A percentile compares a stretch with the other conserved stretches of the same genome.
Evolutionary conservation across 2,113 vertebrate genomes (phyloP).

Genomic region (Pseudorasbora parva): DNA sequence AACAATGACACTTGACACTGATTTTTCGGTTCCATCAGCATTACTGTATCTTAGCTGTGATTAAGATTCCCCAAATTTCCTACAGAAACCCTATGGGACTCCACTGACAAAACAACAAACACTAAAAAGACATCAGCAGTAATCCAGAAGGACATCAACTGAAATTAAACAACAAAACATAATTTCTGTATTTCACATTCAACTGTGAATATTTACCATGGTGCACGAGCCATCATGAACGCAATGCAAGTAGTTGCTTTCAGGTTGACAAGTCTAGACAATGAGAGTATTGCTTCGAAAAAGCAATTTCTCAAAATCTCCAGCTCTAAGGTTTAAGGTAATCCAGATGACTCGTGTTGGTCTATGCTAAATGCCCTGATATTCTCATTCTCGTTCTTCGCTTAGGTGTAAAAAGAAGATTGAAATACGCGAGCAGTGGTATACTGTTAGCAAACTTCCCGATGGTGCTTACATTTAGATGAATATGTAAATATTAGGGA

Average conservation of each 20-base stretch:
- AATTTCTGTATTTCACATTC: neutral
- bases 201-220: neutral
- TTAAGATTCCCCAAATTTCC: conserved; percentile 7
- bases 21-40: neutral
- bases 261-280: neutral
- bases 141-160: neutral
- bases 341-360: neutral
- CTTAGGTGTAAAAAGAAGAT: too few species aligned
- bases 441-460: too few species aligned
- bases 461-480: too few species aligned
- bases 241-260: neutral
- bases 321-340: neutral
- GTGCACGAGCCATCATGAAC: neutral
- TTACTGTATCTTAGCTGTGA: neutral
- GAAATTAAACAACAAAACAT: neutral
- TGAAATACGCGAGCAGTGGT: too few species aligned
- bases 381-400: too few species aligned
- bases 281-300: neutral
- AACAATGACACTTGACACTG: neutral
- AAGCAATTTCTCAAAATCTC: neutral
- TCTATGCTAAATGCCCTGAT: neutral
- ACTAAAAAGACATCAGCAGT: neutral
- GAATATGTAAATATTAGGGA: too few species aligned
- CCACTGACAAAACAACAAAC: neutral
- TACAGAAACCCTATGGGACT: neutral